phyloP scores from a whole-genome alignment of 2,113 vertebrate species.

The Heterotis niloticus region DNA sequence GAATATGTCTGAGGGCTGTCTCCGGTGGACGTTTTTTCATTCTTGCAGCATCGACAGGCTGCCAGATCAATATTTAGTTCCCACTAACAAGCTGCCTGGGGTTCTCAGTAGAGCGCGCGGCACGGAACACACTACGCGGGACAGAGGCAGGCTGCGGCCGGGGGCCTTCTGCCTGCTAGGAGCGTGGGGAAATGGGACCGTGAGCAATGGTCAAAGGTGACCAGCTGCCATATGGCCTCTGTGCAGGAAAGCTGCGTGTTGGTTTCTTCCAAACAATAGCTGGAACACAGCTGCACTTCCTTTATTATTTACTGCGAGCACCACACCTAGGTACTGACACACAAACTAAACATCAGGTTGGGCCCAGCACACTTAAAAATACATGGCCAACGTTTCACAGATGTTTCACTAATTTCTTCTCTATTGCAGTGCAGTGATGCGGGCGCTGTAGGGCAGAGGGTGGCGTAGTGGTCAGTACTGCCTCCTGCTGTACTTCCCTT shows the following conservation, averaged over 20 bases:
- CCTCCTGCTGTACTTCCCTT: too few species aligned
- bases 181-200: conserved; percentile 88
- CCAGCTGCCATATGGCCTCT: conserved; percentile 74
- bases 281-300: background rate
- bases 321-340: background rate
- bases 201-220: conserved; percentile 81
- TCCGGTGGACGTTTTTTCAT: conserved; percentile 99
- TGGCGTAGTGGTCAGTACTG: too few species aligned
- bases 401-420: background rate
- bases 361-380: too few species aligned
- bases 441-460: too few species aligned
- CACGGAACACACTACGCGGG: conserved; percentile 69
- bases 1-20: conserved; percentile 95
- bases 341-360: too few species aligned
- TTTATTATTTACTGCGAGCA: background rate
- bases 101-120: conserved; percentile 91
- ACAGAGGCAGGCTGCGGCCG: conserved; percentile 85
- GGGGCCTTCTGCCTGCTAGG: conserved; percentile 96
- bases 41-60: conserved; percentile 99
- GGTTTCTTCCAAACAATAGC: conserved; percentile 7
- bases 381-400: too few species aligned
- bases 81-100: conserved; percentile 99
- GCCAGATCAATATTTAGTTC: conserved; percentile 99
- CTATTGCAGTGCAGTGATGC: background rate
- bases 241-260: background rate